Evolutionary conservation across 64 coral and sea anemone genomes (phyloP).

Genomic region (Dendrophyllia cribrosa): DNA sequence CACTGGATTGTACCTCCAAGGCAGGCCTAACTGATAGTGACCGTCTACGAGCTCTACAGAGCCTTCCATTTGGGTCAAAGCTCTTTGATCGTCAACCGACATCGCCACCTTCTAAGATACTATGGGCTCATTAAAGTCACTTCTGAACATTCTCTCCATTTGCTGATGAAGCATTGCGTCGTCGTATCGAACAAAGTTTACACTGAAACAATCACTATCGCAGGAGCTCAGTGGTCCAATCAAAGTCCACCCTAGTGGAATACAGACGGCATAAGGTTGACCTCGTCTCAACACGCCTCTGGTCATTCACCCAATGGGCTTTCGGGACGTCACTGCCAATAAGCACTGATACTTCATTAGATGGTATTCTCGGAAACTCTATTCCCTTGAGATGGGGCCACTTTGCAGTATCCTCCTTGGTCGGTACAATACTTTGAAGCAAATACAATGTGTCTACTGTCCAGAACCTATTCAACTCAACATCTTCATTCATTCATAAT

Average conservation of each 20-base stretch:
- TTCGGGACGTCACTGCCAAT: no score
- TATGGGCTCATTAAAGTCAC: constrained; percentile 2
- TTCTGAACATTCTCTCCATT: constrained; percentile 13
- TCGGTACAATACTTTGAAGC: neutral
- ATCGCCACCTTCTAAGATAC: neutral
- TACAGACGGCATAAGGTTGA: constrained; percentile 70
- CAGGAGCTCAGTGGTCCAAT: constrained; percentile 24
- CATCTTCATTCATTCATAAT: constrained; percentile 5
- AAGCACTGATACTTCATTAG: no score
- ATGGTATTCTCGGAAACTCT: no score
- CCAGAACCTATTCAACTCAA: constrained; percentile 21
- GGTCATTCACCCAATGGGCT: no score
- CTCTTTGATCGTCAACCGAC: constrained; percentile 4
- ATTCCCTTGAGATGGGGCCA: no score
- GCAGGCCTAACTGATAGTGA: neutral
- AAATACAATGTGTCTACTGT: constrained; percentile 19
- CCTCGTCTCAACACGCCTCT: neutral
- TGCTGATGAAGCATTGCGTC: neutral
- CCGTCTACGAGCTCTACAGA: neutral
- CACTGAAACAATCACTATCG: neutral
- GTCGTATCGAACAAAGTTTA: constrained; percentile 33
- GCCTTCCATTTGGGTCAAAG: neutral
- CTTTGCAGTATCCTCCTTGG: neutral
- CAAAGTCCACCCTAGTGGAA: constrained; percentile 58
- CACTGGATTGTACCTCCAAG: neutral